Evolutionary conservation across 1,140 invertebrate genomes (phyloP).

Genomic region (Sitophilus oryzae): DNA sequence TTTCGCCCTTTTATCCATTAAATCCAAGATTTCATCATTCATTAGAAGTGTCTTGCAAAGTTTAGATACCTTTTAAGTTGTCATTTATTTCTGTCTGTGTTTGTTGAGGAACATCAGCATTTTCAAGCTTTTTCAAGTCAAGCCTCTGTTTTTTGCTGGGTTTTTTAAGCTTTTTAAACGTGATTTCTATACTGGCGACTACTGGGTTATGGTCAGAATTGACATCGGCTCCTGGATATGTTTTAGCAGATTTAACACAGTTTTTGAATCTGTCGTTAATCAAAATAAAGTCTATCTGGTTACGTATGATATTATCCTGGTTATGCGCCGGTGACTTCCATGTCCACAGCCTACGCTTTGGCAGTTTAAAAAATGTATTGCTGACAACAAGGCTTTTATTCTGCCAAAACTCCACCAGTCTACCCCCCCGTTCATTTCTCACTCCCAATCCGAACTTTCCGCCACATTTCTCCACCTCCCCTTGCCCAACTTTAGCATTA

Average conservation of each 20-base stretch:
- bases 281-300: conserved; percentile 39
- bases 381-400: conserved; percentile 33
- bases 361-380: conserved; percentile 38
- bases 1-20: too few relatives aligned
- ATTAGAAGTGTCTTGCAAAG: too few relatives aligned
- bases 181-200: background rate
- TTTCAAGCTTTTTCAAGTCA: too few relatives aligned
- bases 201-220: conserved; percentile 36
- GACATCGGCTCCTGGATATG: conserved; percentile 27
- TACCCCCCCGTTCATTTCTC: conserved; percentile 36
- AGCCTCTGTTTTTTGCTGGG: too few relatives aligned
- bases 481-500: conserved; percentile 33
- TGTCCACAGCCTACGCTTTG: conserved; percentile 37
- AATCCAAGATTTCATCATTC: too few relatives aligned
- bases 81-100: too few relatives aligned
- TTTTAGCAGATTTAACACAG: conserved; percentile 31
- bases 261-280: conserved; percentile 36
- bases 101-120: too few relatives aligned
- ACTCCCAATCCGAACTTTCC: conserved; percentile 30
- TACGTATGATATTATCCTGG: conserved; percentile 31
- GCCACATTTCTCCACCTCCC: background rate
- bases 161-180: too few relatives aligned
- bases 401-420: conserved; percentile 36
- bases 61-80: too few relatives aligned
- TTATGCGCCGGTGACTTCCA: conserved; percentile 39